These are phyloP conservation scores for Martes martes DNA, from an alignment of 2,113 vertebrate species.

Conservation along the genomic window DNA sequence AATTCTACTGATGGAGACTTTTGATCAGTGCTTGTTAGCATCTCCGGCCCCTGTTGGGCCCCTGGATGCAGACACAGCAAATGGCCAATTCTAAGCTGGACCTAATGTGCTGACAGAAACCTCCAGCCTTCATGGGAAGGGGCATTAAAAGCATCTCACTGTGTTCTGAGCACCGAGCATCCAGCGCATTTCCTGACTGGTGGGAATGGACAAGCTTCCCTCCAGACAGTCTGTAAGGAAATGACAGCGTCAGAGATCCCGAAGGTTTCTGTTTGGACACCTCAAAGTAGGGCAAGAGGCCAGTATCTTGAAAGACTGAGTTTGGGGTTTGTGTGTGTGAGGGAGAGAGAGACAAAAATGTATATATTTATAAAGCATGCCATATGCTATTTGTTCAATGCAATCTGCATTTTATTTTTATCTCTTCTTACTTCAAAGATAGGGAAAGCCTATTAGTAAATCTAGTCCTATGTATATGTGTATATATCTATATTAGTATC, in stretches of 20 bases:
- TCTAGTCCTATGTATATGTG: background rate
- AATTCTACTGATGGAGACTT: background rate
- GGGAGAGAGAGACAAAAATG: background rate
- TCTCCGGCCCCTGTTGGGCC: fast-evolving
- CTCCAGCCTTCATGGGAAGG: background rate
- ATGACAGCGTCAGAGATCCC: background rate
- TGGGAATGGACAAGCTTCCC: background rate
- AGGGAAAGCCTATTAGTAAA: background rate
- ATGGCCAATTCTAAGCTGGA: background rate
- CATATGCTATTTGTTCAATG: constrained; percentile 43
- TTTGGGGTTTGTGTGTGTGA: background rate
- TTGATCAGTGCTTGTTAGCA: background rate
- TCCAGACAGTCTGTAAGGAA: background rate
- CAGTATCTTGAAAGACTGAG: background rate
- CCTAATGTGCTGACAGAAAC: background rate
- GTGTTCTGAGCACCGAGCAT: fast-evolving
- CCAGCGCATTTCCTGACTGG: background rate
- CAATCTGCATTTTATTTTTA: constrained; percentile 60
- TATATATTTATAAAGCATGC: constrained; percentile 57
- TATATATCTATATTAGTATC: background rate
- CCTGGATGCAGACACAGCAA: background rate
- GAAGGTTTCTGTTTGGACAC: background rate
- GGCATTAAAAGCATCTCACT: background rate
- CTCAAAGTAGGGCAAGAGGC: background rate
- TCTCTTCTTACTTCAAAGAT: constrained; percentile 26